Base-by-base conservation (phyloP, 2,888 invertebrate species). In the Holacanthella duospinosa region DNA sequence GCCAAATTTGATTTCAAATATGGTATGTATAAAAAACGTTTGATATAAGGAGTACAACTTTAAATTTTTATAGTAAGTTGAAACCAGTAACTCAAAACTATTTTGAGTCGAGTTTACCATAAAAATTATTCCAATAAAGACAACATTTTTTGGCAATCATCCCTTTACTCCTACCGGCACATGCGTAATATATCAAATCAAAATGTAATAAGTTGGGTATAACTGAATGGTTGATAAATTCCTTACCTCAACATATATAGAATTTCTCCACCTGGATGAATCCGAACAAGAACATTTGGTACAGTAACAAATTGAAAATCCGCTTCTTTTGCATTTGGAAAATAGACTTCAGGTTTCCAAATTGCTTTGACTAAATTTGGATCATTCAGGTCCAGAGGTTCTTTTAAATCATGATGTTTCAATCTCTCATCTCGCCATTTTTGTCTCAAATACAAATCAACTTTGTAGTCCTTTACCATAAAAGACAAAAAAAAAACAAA, bases 261-360 rank as follows among this genome's bases (percentile, higher is more conserved):
- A 55, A 79, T 79, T 65, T 78, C 76, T 2, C 79, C 80, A 55
- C 77, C 76, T 1, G 79, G 79, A 67, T 79, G 76, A 63, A 80
- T 79, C 44, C 80, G 74, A 25, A 80, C 78, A n/a, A 80, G 74
- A 21, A 80, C 79, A 68, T 80, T 80, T 21, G 80, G 80, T 1
- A 80, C 79, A 0, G 80, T 80, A 43, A 80, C 80, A 64, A 77
- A 79, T 72, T 80, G 80, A 68, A 79, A 80, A 71, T 79, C 79
- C 1, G 78, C 79, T 65, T 78, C 76, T 71, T 79, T 79, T 27
- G 79, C 79, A 71, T 80, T 80, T 1, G 71, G 69, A 54, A 68
- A 68, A 55, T 66, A 68, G 1, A 78, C 77, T 71, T 79, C 79
- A 1, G 79, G 79, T 68, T 79, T 79, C 79, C 79, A 79, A 65